A percentile compares a stretch with the other conserved stretches of the same genome.
Conservation (phyloP, 2,888 invertebrate species). For the Ischnura elegans region DNA sequence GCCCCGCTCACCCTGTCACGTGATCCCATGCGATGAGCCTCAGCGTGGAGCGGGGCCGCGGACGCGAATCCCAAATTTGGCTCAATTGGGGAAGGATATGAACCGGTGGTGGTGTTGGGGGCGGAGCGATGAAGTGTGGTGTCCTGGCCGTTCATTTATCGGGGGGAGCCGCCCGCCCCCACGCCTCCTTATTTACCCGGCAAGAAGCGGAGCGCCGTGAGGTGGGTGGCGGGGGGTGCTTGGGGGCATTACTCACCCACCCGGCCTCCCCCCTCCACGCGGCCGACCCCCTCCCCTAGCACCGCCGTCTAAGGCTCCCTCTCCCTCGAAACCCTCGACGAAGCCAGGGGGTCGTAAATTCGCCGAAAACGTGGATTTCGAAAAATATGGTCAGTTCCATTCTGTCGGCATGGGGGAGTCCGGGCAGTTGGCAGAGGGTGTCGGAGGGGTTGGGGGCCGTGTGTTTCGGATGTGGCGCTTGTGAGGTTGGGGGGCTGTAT, state of each 20-base stretch:
- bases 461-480: slow-evolving; percentile 48
- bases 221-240: background rate
- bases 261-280: background rate
- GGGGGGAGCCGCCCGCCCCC: background rate
- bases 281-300: background rate
- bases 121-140: slow-evolving; percentile 6
- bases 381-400: slow-evolving; percentile 71
- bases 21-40: background rate
- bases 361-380: slow-evolving; percentile 71
- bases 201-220: background rate
- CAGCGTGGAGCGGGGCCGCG: too few relatives aligned
- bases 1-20: background rate
- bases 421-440: slow-evolving; percentile 51
- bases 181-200: slow-evolving; percentile 35
- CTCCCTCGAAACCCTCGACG: background rate
- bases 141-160: slow-evolving; percentile 7
- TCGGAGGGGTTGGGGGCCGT: background rate
- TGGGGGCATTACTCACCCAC: slow-evolving; percentile 42
- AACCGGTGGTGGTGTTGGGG: background rate
- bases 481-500: too few relatives aligned
- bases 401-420: slow-evolving; percentile 62
- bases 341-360: slow-evolving; percentile 69
- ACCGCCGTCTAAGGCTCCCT: background rate
- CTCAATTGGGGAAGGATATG: slow-evolving; percentile 46
- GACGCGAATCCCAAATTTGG: slow-evolving; percentile 61